Evolutionary conservation across 1,140 invertebrate genomes (phyloP), one percentile per base, ranked within the genome.

Genomic region (Ptiloglossa arizonensis): DNA sequence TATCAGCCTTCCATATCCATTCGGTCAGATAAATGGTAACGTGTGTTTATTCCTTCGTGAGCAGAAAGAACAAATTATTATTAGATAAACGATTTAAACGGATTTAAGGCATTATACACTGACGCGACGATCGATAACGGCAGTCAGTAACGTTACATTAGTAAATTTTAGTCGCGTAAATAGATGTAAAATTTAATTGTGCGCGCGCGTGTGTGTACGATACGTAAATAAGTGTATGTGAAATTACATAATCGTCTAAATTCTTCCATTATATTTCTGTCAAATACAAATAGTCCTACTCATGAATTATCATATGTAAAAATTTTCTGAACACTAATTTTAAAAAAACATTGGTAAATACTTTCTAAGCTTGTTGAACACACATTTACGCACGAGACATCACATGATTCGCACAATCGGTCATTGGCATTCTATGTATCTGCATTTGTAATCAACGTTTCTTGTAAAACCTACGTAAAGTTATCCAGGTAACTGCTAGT

Each of bases 401-500:
- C 27, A 29, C 27, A 44, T 32, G 50, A 69, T 44, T 11, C 44
- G n/a, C 24, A 13, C 64, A 74, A 82, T 83, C 75, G 82, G 60
- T 83, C 76, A 64, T 82, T 73, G 75, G 46, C 80, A 64, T 64
- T 83, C 38, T 32, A n/a, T 24, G n/a, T 69, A 66, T 67, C 29
- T 71, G 9, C 44, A 64, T 60, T 27, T 24, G 46, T 41, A 6
- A 69, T 59, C 57, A 41, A 73, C 29, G 27, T 29, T 82, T 44
- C 35, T 46, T n/a, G 9, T 32, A 38, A 62, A 41, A 73, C 5
- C 44, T 15, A 22, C 22, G 27, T 63, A 11, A 57, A 69, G 69
- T 59, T 44, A 54, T 68, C 74, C 50, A n/a, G 32, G 6, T 17
- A 5, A 17, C 24, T 41, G 15, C 8, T 50, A 38, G 8, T 19